phyloP scores from a whole-genome alignment of 2,113 vertebrate species.

The Carollia perspicillata region DNA sequence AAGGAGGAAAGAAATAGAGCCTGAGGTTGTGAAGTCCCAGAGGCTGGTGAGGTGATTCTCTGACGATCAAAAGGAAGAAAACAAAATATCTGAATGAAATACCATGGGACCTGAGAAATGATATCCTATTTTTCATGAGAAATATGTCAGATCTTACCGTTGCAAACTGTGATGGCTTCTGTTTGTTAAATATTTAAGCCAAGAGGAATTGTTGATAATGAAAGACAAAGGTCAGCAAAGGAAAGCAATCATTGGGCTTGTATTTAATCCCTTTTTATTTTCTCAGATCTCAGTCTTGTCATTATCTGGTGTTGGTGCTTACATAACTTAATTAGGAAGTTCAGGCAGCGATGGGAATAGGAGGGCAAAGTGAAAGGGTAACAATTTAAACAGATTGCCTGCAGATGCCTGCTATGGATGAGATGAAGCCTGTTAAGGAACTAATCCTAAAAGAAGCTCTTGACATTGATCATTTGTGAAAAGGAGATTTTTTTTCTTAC shows the following conservation, averaged over 20 bases:
- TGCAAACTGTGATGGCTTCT: slow-evolving; percentile 28
- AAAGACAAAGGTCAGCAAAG: slow-evolving; percentile 46
- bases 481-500: slow-evolving; percentile 48
- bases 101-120: neutral
- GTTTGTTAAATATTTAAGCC: slow-evolving; percentile 39
- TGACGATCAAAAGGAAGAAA: neutral
- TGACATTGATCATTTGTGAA: slow-evolving; percentile 73
- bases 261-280: slow-evolving; percentile 66
- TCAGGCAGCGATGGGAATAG: slow-evolving; percentile 12
- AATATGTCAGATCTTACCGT: neutral
- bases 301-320: slow-evolving; percentile 43
- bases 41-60: neutral
- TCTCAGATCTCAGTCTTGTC: slow-evolving; percentile 24
- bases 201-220: slow-evolving; percentile 6
- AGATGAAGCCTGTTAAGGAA: slow-evolving; percentile 53
- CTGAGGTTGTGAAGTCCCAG: neutral
- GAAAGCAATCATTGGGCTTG: slow-evolving; percentile 37
- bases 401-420: slow-evolving; percentile 13
- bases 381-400: slow-evolving; percentile 39
- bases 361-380: slow-evolving; percentile 49
- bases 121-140: neutral
- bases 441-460: slow-evolving; percentile 65
- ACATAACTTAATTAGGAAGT: slow-evolving; percentile 52
- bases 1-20: neutral
- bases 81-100: neutral